Evolutionary conservation across 2,113 vertebrate genomes (phyloP), one percentile per base, ranked within the genome.

Genomic region (Sardina pilchardus): DNA sequence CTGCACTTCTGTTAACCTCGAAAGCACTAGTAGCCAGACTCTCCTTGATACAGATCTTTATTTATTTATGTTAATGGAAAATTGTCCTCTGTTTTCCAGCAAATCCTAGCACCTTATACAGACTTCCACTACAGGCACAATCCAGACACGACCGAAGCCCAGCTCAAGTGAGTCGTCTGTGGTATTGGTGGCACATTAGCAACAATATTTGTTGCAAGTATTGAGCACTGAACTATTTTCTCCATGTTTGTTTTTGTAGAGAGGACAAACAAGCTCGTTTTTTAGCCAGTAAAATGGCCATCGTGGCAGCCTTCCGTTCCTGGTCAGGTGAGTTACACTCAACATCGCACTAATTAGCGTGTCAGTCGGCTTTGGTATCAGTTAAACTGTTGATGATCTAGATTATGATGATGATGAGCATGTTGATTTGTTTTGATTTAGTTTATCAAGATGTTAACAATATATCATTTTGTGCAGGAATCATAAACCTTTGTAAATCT

Each of bases 201-300:
- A 67, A 30, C n/a, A 67, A 14, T 67, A n/a, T 75, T 47, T 3
- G n/a, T 36, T 7, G 34, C 1, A 6, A 16, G n/a, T 9, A 67
- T 67, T 12, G 1, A 67, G 1, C n/a, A 9, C n/a, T 50, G 24
- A 50, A 10, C 44, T 50, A 21, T 67, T 30, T 67, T 30, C n/a
- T 30, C 4, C 19, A 8, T 30, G 59, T 67, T 6, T 75, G 10
- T 78, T 10, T 78, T 17, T 82, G 75, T 91, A 99, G 98, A 92
- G 97, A 99, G 86, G 98, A 99, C 94, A 94, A 96, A 95, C 97
- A 99, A 92, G 94, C 97, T 34, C 96, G 98, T 10, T 98, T 99
- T 90, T 91, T 98, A 90, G 96, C 98, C 14, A 99, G 98, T 92
- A 97, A 97, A 92, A 98, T 99, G 97, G 98, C 97, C 81, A 99